A percentile compares a stretch with the other conserved stretches of the same genome.
These are phyloP conservation scores for Dysdera silvatica DNA, from an alignment of 1,140 invertebrate species.

Conservation along the genomic window DNA sequence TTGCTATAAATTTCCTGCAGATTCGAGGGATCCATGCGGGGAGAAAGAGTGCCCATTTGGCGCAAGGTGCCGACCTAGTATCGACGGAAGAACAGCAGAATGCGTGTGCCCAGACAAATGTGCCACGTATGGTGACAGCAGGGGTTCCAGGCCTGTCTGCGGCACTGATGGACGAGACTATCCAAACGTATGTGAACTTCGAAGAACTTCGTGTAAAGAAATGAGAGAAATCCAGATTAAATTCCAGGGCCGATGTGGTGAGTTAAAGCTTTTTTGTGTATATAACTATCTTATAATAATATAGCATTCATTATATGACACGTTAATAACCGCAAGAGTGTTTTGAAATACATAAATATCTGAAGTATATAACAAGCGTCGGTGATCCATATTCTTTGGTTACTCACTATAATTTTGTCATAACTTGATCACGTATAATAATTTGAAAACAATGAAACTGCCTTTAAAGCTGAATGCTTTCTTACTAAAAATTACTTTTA, in stretches of 20 bases:
- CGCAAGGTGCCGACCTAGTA: conserved; percentile 61
- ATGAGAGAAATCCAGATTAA: conserved; percentile 71
- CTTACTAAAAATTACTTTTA: no score
- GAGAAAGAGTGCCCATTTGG: conserved; percentile 64
- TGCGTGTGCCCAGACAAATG: conserved; percentile 68
- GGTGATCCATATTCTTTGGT: no score
- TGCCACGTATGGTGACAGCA: conserved; percentile 68
- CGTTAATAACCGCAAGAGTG: no score
- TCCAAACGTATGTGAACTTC: conserved; percentile 70
- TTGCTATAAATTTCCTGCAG: conserved; percentile 54
- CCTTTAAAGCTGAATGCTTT: no score
- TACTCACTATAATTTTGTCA: no score
- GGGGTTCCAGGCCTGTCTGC: conserved; percentile 63
- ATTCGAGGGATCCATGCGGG: conserved; percentile 65
- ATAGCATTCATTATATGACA: no score
- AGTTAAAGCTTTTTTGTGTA: no score
- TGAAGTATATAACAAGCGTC: no score
- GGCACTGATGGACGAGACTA: conserved; percentile 51
- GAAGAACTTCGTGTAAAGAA: conserved; percentile 61
- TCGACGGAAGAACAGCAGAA: conserved; percentile 61
- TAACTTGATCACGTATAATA: no score
- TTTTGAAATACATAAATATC: no score
- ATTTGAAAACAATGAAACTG: no score
- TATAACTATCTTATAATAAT: no score
- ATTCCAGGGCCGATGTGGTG: conserved; percentile 82